Percentiles rank a stretch among this genome's conserved stretches.
Conservation (phyloP, 2,888 invertebrate species). For the Lepidonotus clava region DNA sequence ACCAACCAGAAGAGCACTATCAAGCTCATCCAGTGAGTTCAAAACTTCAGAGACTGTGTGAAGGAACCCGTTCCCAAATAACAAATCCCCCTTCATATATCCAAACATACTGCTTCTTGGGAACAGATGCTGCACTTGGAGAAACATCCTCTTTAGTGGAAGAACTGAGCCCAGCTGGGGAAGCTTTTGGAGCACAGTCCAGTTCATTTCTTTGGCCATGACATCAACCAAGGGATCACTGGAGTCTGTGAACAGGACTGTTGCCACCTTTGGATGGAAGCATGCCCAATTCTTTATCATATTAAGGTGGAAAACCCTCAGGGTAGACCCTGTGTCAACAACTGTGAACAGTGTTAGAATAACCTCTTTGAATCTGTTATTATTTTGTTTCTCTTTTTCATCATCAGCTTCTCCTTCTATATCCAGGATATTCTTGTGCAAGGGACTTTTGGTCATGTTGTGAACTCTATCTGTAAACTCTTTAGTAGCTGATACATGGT, state of each 20-base stretch:
- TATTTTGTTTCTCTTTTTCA: too few relatives aligned
- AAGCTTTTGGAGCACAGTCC: background rate
- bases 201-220: background rate
- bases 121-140: background rate
- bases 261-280: background rate
- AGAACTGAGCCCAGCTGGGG: background rate
- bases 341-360: conserved; percentile 6
- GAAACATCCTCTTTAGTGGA: conserved; percentile 29
- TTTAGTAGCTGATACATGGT: too few relatives aligned
- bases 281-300: conserved; percentile 14
- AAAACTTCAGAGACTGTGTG: background rate
- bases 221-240: background rate
- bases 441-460: too few relatives aligned
- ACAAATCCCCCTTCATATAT: background rate
- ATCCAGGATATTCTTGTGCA: too few relatives aligned
- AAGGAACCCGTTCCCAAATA: background rate
- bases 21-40: background rate
- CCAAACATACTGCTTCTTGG: background rate
- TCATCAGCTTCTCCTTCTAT: too few relatives aligned
- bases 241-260: background rate
- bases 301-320: background rate
- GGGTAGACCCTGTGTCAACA: background rate
- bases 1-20: background rate
- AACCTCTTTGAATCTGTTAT: background rate
- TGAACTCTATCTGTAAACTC: too few relatives aligned